Evolutionary conservation across 1,140 invertebrate genomes (phyloP), one percentile per base, ranked within the genome.

Genomic region (Sipha flava): DNA sequence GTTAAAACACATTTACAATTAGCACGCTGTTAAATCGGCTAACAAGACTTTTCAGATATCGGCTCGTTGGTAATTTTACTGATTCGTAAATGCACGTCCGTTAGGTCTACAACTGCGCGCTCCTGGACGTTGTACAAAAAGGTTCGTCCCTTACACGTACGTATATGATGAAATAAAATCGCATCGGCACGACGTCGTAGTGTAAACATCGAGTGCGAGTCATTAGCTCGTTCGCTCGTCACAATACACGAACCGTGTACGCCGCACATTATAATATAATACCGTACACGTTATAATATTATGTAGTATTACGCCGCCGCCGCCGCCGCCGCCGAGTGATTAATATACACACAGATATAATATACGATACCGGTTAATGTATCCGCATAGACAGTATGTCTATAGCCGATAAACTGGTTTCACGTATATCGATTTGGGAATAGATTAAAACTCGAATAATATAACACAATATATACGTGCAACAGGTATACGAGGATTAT

Each of bases 341-440:
- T 59, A 59, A 59, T 59, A 59, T 59, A 59, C 54, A 59, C 54
- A 59, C 54, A 59, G 59, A 34, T n/a, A 62, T 34, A 64, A 64
- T 64, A 64, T 34, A 64, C 59, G 59, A 64, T 64, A 64, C 59
- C 59, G 10, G 59, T 64, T 64, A 37, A 64, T 64, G 59, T 64
- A 64, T 64, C 59, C 59, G 59, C 59, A 59, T 59, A 59, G 54
- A 59, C 54, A 59, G 59, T 34, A n/a, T 64, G 31, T 64, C 59
- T 64, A 34, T 34, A 64, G 59, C 16, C 59, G 59, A 34, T 21
- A 64, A 64, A 64, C 59, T 21, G 59, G 59, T 64, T 64, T 64
- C 18, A 18, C 31, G 59, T 10, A n/a, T 64, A 34, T 64, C 59
- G 59, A 34, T 37, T 64, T 21, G 59, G 59, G 59, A 21, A 64